Evolutionary conservation across 1,140 invertebrate species (phyloP), one percentile per base, ranked within the genome.

Genomic region (Teleogryllus occipitalis): DNA sequence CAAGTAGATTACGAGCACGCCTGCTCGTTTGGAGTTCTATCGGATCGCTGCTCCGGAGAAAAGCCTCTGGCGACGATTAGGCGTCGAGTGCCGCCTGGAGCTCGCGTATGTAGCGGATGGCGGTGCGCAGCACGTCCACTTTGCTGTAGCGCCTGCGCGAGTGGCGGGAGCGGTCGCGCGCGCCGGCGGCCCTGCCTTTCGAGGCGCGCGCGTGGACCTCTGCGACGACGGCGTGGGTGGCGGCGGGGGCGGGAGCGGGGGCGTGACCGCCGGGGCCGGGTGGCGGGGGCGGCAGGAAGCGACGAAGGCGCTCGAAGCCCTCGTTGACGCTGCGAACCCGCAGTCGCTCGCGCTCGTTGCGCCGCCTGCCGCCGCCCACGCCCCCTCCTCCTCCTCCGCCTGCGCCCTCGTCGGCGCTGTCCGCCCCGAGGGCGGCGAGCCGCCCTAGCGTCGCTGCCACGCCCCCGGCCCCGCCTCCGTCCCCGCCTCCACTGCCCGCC

Each of bases 301-400:
- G 81, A 48, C 85, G 80, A 5, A 87, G 82, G 4, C 83, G 83
- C 12, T 84, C 84, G 82, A 87, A 87, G 2, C 86, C 85, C 12
- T 86, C 83, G 82, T 89, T 89, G 73, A 89, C 87, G 73, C 86
- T 83, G 80, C 87, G 86, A 8, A 89, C 88, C 8, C 88, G 83
- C 82, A 89, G 89, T 65, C 88, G 82, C 82, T 89, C 88, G 2
- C 88, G 82, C 80, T 89, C 88, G 83, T 89, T 89, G 21, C 88
- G 82, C 65, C 87, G 83, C 14, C 87, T 85, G n/a, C 88, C 87
- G 8, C 49, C 49, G 8, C 49, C 8, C 8, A 8, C 8, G 8
- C 49, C 49, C 8, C 49, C 49, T 8, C 49, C 49, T 8, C 49
- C 49, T 8, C 49, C 49, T 8, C 49, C 49, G 49, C 54, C 86